phyloP scores from a whole-genome alignment of 2,888 invertebrate species.

The Bursaphelenchus okinawaensis region DNA sequence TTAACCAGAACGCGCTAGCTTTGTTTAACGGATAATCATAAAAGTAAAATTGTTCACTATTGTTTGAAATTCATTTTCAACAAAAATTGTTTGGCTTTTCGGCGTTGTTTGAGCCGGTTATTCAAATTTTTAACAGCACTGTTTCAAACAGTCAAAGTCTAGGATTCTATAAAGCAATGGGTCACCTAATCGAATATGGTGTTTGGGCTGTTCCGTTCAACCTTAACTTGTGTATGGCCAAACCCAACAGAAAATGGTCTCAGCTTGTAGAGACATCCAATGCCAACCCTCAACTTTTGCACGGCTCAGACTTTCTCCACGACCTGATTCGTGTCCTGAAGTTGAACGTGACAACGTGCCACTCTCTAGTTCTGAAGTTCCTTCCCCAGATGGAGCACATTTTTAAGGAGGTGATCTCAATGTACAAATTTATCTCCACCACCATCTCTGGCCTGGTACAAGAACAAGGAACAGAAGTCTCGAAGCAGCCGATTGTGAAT shows the following conservation, averaged over 20 bases:
- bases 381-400: conserved; percentile 75
- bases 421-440: conserved; percentile 86
- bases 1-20: too few relatives aligned
- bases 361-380: conserved; percentile 91
- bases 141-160: too few relatives aligned
- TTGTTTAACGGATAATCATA: neutral
- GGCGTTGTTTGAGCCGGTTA: too few relatives aligned
- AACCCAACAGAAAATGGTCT: conserved; percentile 98
- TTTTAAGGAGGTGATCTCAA: conserved; percentile 96
- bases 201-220: conserved; percentile 74
- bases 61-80: neutral
- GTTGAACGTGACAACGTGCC: conserved; percentile 97
- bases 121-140: too few relatives aligned
- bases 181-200: conserved; percentile 95
- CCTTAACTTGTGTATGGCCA: conserved; percentile 91
- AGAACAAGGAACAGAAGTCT: conserved; percentile 88
- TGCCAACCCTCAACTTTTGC: conserved; percentile 20
- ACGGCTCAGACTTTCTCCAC: conserved; percentile 87
- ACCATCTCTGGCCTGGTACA: conserved; percentile 89
- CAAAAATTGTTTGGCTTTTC: too few relatives aligned
- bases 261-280: conserved; percentile 91
- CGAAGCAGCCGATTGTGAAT: conserved; percentile 77
- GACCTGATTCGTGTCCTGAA: conserved; percentile 95
- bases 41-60: neutral
- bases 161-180: conserved; percentile 99